Evolutionary conservation across 2,113 vertebrate genomes (phyloP).

Genomic region (Atrichornis clamosus): DNA sequence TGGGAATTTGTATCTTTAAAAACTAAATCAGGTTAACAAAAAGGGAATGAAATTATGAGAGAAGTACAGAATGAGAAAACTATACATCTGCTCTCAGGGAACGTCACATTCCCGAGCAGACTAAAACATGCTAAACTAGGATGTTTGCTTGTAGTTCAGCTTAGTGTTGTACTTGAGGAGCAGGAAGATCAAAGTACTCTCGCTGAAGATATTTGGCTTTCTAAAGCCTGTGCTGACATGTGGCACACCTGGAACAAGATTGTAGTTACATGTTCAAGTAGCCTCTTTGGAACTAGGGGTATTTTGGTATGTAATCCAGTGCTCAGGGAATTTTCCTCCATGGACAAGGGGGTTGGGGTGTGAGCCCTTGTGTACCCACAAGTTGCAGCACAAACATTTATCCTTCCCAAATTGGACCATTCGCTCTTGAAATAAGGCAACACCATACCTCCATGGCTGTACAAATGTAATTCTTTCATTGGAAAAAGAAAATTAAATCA

Average conservation of each 20-base stretch:
- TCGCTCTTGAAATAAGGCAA: background rate
- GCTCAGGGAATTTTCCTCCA: background rate
- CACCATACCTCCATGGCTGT: background rate
- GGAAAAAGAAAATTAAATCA: background rate
- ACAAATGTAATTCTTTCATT: background rate
- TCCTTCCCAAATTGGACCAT: background rate
- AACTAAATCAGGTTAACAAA: background rate
- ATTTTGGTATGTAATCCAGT: background rate
- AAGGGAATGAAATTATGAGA: background rate
- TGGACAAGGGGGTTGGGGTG: rapidly evolving
- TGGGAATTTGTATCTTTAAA: background rate
- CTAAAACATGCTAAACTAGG: background rate
- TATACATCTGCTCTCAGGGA: background rate
- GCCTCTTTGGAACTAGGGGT: background rate
- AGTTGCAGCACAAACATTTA: background rate
- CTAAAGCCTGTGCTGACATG: background rate
- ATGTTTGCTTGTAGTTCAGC: background rate
- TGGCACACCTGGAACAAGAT: background rate
- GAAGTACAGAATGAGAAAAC: background rate
- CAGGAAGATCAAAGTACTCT: background rate
- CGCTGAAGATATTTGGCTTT: background rate
- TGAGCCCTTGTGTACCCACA: background rate
- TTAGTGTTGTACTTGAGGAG: background rate
- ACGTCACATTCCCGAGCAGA: background rate
- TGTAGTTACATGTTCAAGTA: background rate